Conservation (phyloP, 2,113 vertebrate genomes). For the Romanogobio albipinnatus region DNA sequence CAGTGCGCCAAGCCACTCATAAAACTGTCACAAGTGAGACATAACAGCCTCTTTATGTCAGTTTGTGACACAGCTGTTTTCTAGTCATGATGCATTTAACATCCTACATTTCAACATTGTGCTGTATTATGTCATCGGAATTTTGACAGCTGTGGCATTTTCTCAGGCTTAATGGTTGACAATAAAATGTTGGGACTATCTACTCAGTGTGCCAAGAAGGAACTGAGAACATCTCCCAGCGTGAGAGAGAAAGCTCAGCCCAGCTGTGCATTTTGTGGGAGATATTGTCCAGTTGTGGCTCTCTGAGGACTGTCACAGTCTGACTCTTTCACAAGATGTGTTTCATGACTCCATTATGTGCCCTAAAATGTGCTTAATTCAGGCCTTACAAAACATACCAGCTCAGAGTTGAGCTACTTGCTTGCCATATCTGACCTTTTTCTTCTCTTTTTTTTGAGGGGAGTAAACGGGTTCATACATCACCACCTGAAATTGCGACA, state of each 20-base stretch:
- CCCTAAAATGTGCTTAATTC: conserved; percentile 67
- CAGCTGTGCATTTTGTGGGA: not conserved
- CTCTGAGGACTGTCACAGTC: conserved; percentile 29
- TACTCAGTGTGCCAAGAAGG: conserved; percentile 3
- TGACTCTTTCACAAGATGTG: conserved; percentile 63
- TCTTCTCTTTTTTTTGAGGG: conserved; percentile 50
- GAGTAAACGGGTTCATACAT: conserved; percentile 57
- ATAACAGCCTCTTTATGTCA: not conserved
- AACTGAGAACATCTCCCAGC: conserved; percentile 27
- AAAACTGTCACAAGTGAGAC: conserved; percentile 31
- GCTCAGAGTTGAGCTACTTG: conserved; percentile 61
- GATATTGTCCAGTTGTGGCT: conserved; percentile 13
- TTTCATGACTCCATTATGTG: conserved; percentile 56
- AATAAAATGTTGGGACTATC: conserved; percentile 6
- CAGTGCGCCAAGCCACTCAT: conserved; percentile 12
- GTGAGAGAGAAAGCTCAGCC: not conserved
- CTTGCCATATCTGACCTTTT: conserved; percentile 29
- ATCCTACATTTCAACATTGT: conserved; percentile 26
- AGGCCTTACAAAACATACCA: conserved; percentile 62
- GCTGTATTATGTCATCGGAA: not conserved
- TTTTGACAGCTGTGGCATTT: conserved; percentile 31
- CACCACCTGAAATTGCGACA: conserved; percentile 62
- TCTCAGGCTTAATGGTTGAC: conserved; percentile 23
- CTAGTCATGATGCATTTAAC: conserved; percentile 26
- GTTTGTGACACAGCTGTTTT: conserved; percentile 34